Evolutionary conservation across 2,113 vertebrate genomes (phyloP), one percentile per base, ranked within the genome.

Genomic region (Grallaria varia): DNA sequence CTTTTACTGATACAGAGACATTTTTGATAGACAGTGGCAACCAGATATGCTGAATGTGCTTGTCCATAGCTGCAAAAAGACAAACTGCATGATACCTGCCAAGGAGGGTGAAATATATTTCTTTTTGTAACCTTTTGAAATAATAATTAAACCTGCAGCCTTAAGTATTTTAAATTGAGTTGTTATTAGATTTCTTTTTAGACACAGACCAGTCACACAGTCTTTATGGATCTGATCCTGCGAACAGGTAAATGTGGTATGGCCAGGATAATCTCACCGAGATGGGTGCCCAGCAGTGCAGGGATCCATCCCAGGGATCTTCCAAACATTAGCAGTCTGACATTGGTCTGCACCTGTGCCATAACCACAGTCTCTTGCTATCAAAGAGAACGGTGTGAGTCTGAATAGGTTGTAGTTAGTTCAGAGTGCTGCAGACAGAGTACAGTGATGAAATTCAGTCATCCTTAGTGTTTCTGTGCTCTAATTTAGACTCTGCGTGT

Each of bases 401-500:
- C 62, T 91, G 76, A 97, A 82, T 56, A 83, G 37, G 35, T 8
- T 95, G 49, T 76, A 94, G 22, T 97, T 96, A 95, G 89, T 90
- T 95, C 72, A 25, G 17, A 95, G 84, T 95, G 85, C 52, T 79
- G 79, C n/a, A 89, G 69, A 50, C 50, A 77, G 89, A 83, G 96
- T 94, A 93, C 66, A 31, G 64, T 83, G 60, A 87, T 87, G 84
- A 93, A 96, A 92, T 88, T 60, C n/a, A 91, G 18, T 49, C 50
- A 35, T 68, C 1, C 0, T 39, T 47, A 22, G 60, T 12, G 7
- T 83, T 95, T 93, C 63, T 5, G 17, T 64, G 60, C 50, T 75
- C 55, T 82, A 62, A 91, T 90, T 95, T 78, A 18, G 77, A 24
- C 30, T 50, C 24, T 42, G 20, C 55, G 39, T 82, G 42, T n/a